Conservation (phyloP, 2,888 invertebrate genomes). For the Drosophila prostipennis region DNA sequence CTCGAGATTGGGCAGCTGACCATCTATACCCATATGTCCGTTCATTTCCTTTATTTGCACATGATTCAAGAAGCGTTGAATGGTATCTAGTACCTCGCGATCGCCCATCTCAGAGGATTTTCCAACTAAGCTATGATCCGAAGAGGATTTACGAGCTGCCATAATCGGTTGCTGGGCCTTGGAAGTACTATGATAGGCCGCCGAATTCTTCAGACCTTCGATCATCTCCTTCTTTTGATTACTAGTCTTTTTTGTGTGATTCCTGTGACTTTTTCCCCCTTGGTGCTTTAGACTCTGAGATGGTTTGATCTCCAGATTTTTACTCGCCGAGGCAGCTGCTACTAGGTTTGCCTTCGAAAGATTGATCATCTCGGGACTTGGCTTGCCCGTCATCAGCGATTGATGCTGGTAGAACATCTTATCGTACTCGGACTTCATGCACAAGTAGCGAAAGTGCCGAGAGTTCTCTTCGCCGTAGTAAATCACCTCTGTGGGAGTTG, state of each 20-base stretch:
- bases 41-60: slow-evolving; percentile 59
- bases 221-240: slow-evolving; percentile 5
- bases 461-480: slow-evolving; percentile 83
- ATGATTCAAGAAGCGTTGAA: slow-evolving; percentile 74
- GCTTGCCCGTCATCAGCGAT: slow-evolving; percentile 56
- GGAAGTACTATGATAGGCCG: slow-evolving; percentile 58
- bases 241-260: slow-evolving; percentile 17
- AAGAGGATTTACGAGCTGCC: slow-evolving; percentile 56
- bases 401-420: slow-evolving; percentile 84
- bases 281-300: slow-evolving; percentile 3
- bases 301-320: not conserved
- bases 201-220: slow-evolving; percentile 41
- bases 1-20: slow-evolving; percentile 19
- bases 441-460: slow-evolving; percentile 82
- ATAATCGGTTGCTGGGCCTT: slow-evolving; percentile 36
- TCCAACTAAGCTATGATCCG: slow-evolving; percentile 63
- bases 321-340: not conserved
- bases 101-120: slow-evolving; percentile 78
- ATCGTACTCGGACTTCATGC: slow-evolving; percentile 84
- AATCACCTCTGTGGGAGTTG: slow-evolving; percentile 67
- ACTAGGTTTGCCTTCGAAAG: slow-evolving; percentile 24
- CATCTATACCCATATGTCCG: slow-evolving; percentile 30
- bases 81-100: slow-evolving; percentile 77
- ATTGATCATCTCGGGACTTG: slow-evolving; percentile 29
- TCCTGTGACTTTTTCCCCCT: slow-evolving; percentile 30